Conservation (phyloP, 35 echinoderm and acorn worm genomes). For the Heliocidaris tuberculata region DNA sequence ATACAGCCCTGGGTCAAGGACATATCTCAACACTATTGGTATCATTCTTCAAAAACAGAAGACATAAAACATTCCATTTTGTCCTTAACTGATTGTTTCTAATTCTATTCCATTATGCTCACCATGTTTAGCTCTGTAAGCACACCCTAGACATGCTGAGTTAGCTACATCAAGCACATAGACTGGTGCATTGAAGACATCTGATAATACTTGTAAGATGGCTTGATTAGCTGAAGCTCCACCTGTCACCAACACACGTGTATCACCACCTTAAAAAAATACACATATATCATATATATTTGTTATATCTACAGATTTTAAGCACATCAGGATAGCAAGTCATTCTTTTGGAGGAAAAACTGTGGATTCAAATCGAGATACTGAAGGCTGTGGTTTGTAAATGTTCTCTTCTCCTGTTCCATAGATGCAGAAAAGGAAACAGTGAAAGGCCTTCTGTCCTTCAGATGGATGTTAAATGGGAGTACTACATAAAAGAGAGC, state of each 20-base stretch:
- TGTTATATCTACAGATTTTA: too few species aligned
- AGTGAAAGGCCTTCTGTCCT: too few species aligned
- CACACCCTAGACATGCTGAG: conserved; percentile 88
- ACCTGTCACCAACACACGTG: conserved; percentile 83
- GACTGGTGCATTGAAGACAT: conserved; percentile 93
- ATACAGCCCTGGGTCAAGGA: neutral
- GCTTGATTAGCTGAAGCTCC: conserved; percentile 84
- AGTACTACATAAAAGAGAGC: too few species aligned
- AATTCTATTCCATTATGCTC: neutral
- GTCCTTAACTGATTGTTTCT: conserved; percentile 20
- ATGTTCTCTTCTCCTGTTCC: neutral
- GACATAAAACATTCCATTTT: neutral
- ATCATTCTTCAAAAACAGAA: neutral
- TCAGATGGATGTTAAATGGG: too few species aligned
- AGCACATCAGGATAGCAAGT: too few species aligned
- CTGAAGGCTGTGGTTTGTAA: neutral
- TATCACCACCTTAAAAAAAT: conserved; percentile 62
- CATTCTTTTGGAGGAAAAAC: neutral
- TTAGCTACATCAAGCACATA: conserved; percentile 81
- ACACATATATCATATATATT: too few species aligned
- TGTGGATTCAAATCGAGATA: neutral
- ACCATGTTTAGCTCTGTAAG: conserved; percentile 98
- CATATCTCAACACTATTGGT: neutral
- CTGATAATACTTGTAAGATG: conserved; percentile 90
- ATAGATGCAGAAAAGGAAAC: too few species aligned